Evolutionary conservation across 2,113 vertebrate species (phyloP).

Genomic region (Aramus guarauna): DNA sequence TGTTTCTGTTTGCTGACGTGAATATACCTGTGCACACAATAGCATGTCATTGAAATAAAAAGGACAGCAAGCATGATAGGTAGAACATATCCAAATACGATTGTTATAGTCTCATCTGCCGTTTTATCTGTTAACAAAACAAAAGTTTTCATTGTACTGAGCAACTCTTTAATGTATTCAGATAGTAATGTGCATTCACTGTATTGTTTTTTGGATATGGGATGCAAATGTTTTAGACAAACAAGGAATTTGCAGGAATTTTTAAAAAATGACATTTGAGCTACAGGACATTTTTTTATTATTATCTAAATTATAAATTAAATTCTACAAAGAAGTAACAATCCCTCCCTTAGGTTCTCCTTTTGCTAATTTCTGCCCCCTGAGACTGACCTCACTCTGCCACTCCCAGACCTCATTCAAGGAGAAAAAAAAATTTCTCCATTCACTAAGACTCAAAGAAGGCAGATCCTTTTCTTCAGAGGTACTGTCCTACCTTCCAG

Average conservation of each 20-base stretch:
- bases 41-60: constrained; percentile 62
- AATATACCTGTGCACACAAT: constrained; percentile 73
- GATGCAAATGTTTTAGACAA: neutral
- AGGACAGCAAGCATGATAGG: constrained; percentile 63
- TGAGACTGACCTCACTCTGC: neutral
- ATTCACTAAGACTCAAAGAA: neutral
- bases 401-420: neutral
- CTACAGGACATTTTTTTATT: neutral
- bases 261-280: neutral
- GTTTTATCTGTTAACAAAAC: constrained; percentile 66
- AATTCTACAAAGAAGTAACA: neutral
- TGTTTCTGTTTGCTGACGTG: constrained; percentile 69
- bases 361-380: neutral
- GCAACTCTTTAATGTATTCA: neutral
- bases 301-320: neutral
- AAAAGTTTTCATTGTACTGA: neutral
- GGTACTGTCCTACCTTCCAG: neutral
- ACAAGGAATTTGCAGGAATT: neutral
- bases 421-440: neutral
- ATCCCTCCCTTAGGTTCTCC: neutral
- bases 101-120: constrained; percentile 35
- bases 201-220: neutral
- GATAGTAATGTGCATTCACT: neutral
- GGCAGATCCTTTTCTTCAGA: neutral
- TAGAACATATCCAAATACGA: constrained; percentile 73